These are phyloP conservation scores for Oreortyx pictus DNA, from an alignment of 2,797 vertebrate species.

Conservation along the genomic window DNA sequence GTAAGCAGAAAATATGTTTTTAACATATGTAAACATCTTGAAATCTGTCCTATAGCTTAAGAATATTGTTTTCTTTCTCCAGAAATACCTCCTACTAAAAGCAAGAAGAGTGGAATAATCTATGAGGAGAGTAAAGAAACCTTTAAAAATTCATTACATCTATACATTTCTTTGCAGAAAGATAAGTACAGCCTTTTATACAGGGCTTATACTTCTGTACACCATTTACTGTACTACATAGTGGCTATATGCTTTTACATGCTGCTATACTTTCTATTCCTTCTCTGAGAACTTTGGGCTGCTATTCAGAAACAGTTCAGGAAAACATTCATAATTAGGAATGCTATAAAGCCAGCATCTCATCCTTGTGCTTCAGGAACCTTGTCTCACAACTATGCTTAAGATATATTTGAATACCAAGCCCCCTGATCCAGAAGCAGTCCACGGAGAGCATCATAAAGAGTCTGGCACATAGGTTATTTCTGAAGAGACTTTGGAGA, in stretches of 20 bases:
- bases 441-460: background rate
- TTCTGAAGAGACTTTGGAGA: background rate
- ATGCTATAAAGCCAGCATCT: background rate
- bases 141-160: background rate
- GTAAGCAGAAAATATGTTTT: background rate
- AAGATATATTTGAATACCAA: background rate
- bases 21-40: background rate
- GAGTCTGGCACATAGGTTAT: accelerated
- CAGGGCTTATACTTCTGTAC: background rate
- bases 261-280: background rate
- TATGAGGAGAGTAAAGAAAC: background rate
- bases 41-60: background rate
- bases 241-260: background rate
- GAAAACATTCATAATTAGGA: background rate
- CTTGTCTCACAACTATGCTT: background rate
- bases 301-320: background rate
- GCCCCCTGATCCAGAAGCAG: background rate
- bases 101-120: background rate
- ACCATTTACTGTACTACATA: background rate
- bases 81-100: background rate
- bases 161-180: background rate
- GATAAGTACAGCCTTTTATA: background rate
- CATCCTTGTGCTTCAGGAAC: background rate
- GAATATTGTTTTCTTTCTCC: background rate
- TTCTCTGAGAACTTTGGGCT: background rate